Base-by-base conservation (phyloP, 2,888 invertebrate species). In the Amiota mariae region DNA sequence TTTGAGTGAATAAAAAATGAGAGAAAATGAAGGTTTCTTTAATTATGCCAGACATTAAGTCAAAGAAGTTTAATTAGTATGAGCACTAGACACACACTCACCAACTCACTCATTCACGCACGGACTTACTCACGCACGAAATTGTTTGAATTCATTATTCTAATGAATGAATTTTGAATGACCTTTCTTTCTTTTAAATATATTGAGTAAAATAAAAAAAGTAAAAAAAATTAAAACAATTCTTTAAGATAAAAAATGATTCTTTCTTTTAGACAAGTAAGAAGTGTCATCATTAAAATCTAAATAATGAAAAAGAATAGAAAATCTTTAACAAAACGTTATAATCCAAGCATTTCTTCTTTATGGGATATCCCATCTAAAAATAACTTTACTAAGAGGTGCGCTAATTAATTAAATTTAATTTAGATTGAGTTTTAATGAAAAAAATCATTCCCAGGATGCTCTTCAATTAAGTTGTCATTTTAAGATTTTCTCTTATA, bases 71-170 rank as follows among this genome's bases (percentile, higher is more conserved):
- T 47, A 47, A 48, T 9, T 48, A 18, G 46, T 15, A 46, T 47
- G 48, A 36, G 36, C 6, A 36, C 36, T 36, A 36, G 36, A 36
- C 36, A 36, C 3, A 36, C 36, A 6, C 6, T 6, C 36, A 36
- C 36, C 0, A 0, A 36, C 8, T 36, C 36, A 36, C 36, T 36
- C 36, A 36, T 36, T 36, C 36, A 36, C 36, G 36, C 36, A 6
- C 8, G 36, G 4, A 36, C 36, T 36, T 36, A 36, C 36, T 36
- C 36, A 36, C 36, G 36, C 36, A 36, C 11, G 59, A 46, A 63
- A 68, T 51, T 46, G 24, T 68, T 54, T 68, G 67, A 68, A 68
- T 68, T 68, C 51, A 68, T 68, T 68, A 68, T 68, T 68, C 51
- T 54, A 68, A 51, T 68, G 67, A 68, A 54, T 54, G 67, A 68